Conservation (phyloP, 2,797 vertebrate genomes). For the Characodon lateralis region DNA sequence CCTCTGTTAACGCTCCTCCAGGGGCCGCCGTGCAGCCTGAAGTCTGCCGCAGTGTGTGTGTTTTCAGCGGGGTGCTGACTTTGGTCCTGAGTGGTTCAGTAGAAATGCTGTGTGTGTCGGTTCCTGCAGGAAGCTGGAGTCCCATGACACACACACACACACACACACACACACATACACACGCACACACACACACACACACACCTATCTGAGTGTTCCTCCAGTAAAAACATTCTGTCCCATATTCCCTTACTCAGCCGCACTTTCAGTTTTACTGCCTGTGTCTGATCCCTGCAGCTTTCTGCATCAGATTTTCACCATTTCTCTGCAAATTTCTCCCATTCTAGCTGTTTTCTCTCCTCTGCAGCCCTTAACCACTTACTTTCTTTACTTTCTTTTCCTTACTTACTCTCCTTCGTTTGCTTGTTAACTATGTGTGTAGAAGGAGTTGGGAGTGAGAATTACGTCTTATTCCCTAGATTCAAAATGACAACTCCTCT, state of each 20-base stretch:
- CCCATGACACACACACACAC: constrained; percentile 61
- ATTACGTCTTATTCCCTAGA: constrained; percentile 53
- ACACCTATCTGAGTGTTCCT: constrained; percentile 46
- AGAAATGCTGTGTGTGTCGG: constrained; percentile 84
- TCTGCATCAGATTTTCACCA: constrained; percentile 38
- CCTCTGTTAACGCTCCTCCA: constrained; percentile 72
- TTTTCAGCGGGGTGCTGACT: constrained; percentile 80
- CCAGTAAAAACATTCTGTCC: constrained; percentile 64
- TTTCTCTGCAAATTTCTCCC: constrained; percentile 32
- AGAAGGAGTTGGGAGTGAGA: neutral
- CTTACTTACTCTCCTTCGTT: neutral
- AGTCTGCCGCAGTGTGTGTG: constrained; percentile 27
- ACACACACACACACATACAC: constrained; percentile 19
- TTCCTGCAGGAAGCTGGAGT: constrained; percentile 81
- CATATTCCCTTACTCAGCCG: constrained; percentile 72
- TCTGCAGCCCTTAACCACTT: neutral
- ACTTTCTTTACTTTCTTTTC: neutral
- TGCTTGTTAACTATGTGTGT: constrained; percentile 31
- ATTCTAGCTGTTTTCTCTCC: constrained; percentile 22
- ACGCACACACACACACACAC: constrained; percentile 53
- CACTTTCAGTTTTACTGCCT: constrained; percentile 62
- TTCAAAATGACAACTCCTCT: constrained; percentile 54
- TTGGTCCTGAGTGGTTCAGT: constrained; percentile 81
- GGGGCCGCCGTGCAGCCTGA: constrained; percentile 49
- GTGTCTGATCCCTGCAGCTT: constrained; percentile 44